Evolutionary conservation across 2,888 invertebrate species (phyloP), one percentile per base, ranked within the genome.

Genomic region (Iselma pallidipennis): DNA sequence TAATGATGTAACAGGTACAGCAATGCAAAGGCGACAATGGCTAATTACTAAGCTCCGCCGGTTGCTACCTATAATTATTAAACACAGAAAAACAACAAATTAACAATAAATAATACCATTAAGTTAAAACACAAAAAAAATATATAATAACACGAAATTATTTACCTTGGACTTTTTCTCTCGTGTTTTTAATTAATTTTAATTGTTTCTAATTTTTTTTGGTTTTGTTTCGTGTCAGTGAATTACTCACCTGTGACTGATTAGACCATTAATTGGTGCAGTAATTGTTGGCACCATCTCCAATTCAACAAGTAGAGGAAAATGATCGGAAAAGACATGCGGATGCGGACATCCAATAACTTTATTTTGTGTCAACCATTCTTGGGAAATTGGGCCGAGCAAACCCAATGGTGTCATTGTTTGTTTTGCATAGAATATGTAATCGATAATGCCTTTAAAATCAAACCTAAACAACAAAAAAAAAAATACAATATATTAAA

Each of bases 361-460:
- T 84, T 98, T 98, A 85, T 98, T 95, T 76, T 96, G 95, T 74
- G 91, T 88, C 82, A 95, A 87, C 96, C 96, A 97, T 66, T 95
- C 94, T 73, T 91, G 89, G 66, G 97, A 96, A 59, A 98, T 85
- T 1, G 98, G 96, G 1, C 99, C 99, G 57, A 99, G 85, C 57
- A 98, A 86, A 59, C 98, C 98, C 63, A 98, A 85, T 25, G 97
- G 94, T 74, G 92, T 93, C 93, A 99, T 95, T 79, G 94, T 92
- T 81, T 94, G 92, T 81, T 95, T 94, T 70, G 97, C 95, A 82
- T 95, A 97, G 87, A 99, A 98, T 82, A 99, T 97, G 87, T 99
- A 99, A 85, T 99, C 99, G 80, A 99, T 99, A 81, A 98, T 96
- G 74, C 98, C 99, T 84, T 98, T 97, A 85, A 99, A 99, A 83